Evolutionary conservation across 2,797 vertebrate genomes (phyloP).

Genomic region (Mormyrus proboscirostris): DNA sequence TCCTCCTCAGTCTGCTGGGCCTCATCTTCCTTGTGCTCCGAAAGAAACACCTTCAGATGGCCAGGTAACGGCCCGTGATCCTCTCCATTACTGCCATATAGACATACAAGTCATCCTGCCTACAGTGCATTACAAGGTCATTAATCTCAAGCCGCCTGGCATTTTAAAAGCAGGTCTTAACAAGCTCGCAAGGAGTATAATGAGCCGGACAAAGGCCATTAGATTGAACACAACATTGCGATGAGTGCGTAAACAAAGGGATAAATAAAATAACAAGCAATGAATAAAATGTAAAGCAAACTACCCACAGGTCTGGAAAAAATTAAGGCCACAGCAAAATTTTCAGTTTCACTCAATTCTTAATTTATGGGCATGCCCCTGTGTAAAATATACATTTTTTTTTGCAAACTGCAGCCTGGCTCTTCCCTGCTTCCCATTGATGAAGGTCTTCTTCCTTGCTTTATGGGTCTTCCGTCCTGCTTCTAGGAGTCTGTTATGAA

Average conservation of each 20-base stretch:
- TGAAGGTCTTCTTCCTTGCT: background rate
- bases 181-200: background rate
- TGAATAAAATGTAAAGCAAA: background rate
- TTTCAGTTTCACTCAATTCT: background rate
- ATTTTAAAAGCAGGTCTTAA: background rate
- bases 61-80: constrained; percentile 58
- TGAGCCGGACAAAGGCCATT: background rate
- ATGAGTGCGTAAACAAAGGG: background rate
- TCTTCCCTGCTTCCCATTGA: background rate
- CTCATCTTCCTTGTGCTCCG: constrained; percentile 83
- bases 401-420: background rate
- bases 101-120: background rate
- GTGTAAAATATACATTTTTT: background rate
- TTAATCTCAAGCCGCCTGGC: background rate
- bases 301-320: background rate
- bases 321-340: background rate
- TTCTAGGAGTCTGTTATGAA: background rate
- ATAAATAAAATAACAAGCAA: background rate
- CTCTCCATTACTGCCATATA: background rate
- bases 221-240: background rate
- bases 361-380: background rate
- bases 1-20: constrained; percentile 79
- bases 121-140: background rate
- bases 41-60: constrained; percentile 87
- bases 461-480: background rate